A percentile compares a stretch with the other conserved stretches of the same genome.
Conservation (phyloP, 2,113 vertebrate species). For the Cynopterus brachyotis region DNA sequence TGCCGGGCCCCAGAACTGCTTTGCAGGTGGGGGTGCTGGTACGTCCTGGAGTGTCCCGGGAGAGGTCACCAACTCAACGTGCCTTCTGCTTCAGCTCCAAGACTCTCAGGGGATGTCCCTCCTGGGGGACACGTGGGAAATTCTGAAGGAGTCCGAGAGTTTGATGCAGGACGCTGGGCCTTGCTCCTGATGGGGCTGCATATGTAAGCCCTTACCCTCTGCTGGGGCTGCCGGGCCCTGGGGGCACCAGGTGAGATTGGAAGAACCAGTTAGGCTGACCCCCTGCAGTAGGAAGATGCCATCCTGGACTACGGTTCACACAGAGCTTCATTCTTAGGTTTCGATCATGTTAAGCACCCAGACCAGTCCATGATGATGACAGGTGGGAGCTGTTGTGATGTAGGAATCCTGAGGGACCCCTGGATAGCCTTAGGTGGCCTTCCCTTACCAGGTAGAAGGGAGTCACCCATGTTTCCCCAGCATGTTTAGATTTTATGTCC, state of each 20-base stretch:
- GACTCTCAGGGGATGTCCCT: slow-evolving; percentile 86
- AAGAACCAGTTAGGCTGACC: background rate
- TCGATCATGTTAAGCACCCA: background rate
- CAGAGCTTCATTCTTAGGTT: background rate
- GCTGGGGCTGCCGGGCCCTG: accelerated
- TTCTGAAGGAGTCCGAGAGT: slow-evolving; percentile 82
- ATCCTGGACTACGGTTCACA: background rate
- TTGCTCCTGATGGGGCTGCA: accelerated
- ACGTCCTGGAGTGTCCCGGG: background rate
- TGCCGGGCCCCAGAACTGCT: background rate
- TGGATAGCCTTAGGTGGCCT: background rate
- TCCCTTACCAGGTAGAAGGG: background rate
- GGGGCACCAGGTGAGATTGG: too few relatives aligned
- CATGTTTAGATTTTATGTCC: too few relatives aligned
- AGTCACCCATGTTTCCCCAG: accelerated
- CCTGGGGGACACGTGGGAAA: slow-evolving; percentile 83
- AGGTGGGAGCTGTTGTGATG: accelerated
- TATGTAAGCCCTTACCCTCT: background rate
- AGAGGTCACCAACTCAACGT: background rate
- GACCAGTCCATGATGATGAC: background rate
- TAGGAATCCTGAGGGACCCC: background rate
- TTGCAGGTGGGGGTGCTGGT: background rate
- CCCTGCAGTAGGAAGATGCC: background rate
- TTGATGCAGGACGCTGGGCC: slow-evolving; percentile 83
- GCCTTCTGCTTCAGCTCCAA: slow-evolving; percentile 81